Percentiles rank a stretch among this genome's conserved stretches.
These are phyloP conservation scores for Melinopterus prodromus DNA, from an alignment of 2,888 invertebrate genomes.

Conservation along the genomic window DNA sequence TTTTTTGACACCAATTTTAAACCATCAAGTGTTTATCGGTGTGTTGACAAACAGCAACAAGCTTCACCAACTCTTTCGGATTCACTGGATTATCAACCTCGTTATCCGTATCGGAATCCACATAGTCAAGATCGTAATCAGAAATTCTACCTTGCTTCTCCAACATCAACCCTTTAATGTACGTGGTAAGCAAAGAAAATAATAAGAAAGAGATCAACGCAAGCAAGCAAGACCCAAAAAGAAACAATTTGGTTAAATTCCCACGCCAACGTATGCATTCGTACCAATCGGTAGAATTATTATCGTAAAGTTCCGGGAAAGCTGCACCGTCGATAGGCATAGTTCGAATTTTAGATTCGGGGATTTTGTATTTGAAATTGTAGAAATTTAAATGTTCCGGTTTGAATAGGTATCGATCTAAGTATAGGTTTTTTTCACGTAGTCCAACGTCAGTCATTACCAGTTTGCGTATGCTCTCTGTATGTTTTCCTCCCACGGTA, in stretches of 20 bases:
- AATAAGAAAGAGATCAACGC: background rate
- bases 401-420: background rate
- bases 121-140: background rate
- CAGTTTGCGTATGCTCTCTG: background rate
- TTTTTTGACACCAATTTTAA: background rate
- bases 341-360: no score
- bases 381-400: no score
- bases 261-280: background rate
- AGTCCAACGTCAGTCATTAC: background rate
- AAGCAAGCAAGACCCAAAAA: background rate
- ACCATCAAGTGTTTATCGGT: background rate
- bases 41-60: background rate
- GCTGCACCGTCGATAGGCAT: background rate
- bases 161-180: background rate
- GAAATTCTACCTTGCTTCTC: background rate
- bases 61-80: background rate
- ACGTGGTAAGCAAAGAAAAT: background rate
- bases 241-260: background rate
- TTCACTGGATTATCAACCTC: background rate
- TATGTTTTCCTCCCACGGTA: slow-evolving; percentile 24
- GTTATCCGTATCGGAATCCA: background rate
- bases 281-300: background rate
- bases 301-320: background rate
- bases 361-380: no score
- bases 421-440: background rate